Evolutionary conservation across 2,888 invertebrate genomes (phyloP), one percentile per base, ranked within the genome.

Genomic region (Isoperla grammatica): DNA sequence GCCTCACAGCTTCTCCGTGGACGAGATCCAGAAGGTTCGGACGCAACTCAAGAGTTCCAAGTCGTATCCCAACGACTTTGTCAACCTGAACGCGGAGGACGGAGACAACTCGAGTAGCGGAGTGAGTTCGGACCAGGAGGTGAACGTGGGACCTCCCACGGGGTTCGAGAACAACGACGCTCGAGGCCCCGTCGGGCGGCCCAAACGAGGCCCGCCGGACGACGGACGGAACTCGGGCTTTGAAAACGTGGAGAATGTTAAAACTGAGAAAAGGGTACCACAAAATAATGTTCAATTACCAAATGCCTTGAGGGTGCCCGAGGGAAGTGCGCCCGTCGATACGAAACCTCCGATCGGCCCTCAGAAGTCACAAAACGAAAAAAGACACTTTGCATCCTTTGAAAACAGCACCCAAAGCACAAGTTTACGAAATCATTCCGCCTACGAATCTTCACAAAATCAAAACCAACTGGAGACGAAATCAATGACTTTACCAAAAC

Each of bases 51-150:
- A 90, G 73, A 88, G 89, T 59, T 91, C 91, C 6, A 89, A 89
- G 72, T 91, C 91, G 11, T 91, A 88, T 74, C 92, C 92, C 39
- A 90, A 90, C 75, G 89, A 90, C 71, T 84, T 92, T 67, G 74
- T 83, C 20, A 49, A 56, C 48, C 15, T 57, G 19, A 61, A 63
- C 40, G 49, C 57, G 6, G 90, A 89, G 76, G 91, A 91, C 74
- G 89, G 88, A 53, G 92, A 92, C 75, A 91, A 91, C 75, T 90
- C 91, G 65, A 90, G 91, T 4, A 90, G 90, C 22, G 91, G 91
- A 19, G 91, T 92, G 1, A 90, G 90, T 65, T 90, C 90, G 53
- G 92, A 92, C 75, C 91, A 92, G 73, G 91, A 87, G 67, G 76
- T 84, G 17, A 81, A 81, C 1, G 77, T 79, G 2, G 81, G 81